phyloP scores from a whole-genome alignment of 1,140 invertebrate species.

The Notospermus geniculatus region DNA sequence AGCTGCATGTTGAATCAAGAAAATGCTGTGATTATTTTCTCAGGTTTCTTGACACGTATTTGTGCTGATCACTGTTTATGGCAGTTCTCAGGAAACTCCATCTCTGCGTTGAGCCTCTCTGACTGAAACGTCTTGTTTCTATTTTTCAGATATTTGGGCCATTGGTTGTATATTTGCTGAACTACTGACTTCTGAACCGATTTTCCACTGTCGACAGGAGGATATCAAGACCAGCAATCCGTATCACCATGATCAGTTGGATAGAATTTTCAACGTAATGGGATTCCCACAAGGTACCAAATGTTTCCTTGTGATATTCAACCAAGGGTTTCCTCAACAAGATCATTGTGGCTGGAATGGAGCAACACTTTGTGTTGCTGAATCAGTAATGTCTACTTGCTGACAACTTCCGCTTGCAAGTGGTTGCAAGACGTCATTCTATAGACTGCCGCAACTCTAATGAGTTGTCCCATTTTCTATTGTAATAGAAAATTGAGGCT shows the following conservation, averaged over 20 bases:
- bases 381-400: no score
- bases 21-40: no score
- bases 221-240: slow-evolving; percentile 99
- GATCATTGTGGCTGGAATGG: no score
- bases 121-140: slow-evolving; percentile 6
- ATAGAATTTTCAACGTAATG: slow-evolving; percentile 99
- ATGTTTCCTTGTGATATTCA: no score
- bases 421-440: no score
- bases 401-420: no score
- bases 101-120: background rate
- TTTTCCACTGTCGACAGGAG: slow-evolving; percentile 99
- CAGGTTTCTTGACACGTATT: background rate
- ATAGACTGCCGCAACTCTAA: background rate
- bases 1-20: background rate
- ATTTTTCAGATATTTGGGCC: slow-evolving; percentile 90
- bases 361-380: no score
- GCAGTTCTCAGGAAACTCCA: no score
- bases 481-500: no score
- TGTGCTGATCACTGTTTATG: no score
- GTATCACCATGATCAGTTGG: slow-evolving; percentile 99
- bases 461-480: background rate
- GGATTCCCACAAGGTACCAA: slow-evolving; percentile 81
- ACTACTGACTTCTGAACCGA: slow-evolving; percentile 81
- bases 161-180: slow-evolving; percentile 97
- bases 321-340: no score